Conservation (phyloP, 1,140 invertebrate species). For the Latrodectus geometricus region DNA sequence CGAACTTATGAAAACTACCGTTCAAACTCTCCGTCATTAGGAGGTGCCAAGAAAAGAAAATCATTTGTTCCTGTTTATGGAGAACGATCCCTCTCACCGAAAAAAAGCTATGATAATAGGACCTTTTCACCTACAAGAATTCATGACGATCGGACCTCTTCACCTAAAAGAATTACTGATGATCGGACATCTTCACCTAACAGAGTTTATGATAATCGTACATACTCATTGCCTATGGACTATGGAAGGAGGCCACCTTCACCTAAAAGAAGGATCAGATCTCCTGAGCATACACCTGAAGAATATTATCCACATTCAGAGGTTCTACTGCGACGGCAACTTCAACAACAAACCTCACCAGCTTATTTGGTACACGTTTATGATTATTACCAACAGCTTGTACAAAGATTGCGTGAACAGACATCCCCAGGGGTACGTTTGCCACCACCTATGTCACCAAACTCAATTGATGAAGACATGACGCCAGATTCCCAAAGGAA, state of each 20-base stretch:
- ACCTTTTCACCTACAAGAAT: neutral
- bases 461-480: slow-evolving; percentile 39
- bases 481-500: slow-evolving; percentile 65
- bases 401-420: slow-evolving; percentile 47
- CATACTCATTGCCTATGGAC: neutral
- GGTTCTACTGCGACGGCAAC: slow-evolving; percentile 40
- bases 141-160: neutral
- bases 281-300: slow-evolving; percentile 5
- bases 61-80: slow-evolving; percentile 47
- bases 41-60: slow-evolving; percentile 45
- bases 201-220: neutral
- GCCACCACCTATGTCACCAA: slow-evolving; percentile 63
- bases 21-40: neutral
- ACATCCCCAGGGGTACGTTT: slow-evolving; percentile 14
- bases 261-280: slow-evolving; percentile 18
- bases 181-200: neutral
- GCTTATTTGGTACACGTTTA: slow-evolving; percentile 58
- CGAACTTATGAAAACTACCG: neutral
- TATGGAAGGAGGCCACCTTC: slow-evolving; percentile 6
- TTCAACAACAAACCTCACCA: slow-evolving; percentile 25
- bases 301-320: slow-evolving; percentile 50
- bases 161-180: neutral
- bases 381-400: slow-evolving; percentile 62
- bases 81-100: slow-evolving; percentile 3
- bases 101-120: neutral